Evolutionary conservation across 2,888 invertebrate species (phyloP).

Genomic region (Campoletis raptor): DNA sequence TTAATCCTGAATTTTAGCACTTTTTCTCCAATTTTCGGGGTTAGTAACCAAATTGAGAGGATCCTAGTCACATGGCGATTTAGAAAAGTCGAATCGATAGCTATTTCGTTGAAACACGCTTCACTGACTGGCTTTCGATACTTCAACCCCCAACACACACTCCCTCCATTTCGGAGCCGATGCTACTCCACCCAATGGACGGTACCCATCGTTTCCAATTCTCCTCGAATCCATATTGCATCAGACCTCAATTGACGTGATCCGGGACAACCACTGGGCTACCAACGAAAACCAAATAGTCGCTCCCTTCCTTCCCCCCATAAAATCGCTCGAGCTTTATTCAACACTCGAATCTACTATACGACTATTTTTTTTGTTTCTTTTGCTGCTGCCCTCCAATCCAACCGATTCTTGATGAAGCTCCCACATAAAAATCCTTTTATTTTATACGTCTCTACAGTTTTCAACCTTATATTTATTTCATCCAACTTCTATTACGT

Average conservation of each 20-base stretch:
- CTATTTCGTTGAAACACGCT: constrained; percentile 66
- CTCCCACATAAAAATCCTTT: constrained; percentile 28
- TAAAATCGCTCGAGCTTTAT: constrained; percentile 31
- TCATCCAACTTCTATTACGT: background rate
- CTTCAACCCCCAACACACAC: constrained; percentile 1
- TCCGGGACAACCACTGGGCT: constrained; percentile 27
- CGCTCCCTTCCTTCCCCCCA: background rate
- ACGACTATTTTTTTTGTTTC: background rate
- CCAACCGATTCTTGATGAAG: constrained; percentile 47
- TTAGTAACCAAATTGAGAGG: background rate
- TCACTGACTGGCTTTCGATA: constrained; percentile 61
- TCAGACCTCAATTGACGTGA: constrained; percentile 54
- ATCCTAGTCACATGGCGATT: constrained; percentile 47
- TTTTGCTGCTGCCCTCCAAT: constrained; percentile 12
- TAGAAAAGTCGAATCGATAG: constrained; percentile 64
- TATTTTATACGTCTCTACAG: constrained; percentile 13
- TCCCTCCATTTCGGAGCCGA: background rate
- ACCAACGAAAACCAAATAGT: constrained; percentile 31
- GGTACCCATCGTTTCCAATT: constrained; percentile 33
- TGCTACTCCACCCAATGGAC: constrained; percentile 12
- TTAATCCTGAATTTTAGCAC: background rate
- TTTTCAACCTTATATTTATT: constrained; percentile 26
- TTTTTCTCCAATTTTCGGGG: background rate
- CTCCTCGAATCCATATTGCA: constrained; percentile 49
- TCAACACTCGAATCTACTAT: background rate